Percentiles rank a stretch among this genome's conserved stretches.
phyloP scores from a whole-genome alignment of 2,888 invertebrate genomes.

The Gryllus longicercus region DNA sequence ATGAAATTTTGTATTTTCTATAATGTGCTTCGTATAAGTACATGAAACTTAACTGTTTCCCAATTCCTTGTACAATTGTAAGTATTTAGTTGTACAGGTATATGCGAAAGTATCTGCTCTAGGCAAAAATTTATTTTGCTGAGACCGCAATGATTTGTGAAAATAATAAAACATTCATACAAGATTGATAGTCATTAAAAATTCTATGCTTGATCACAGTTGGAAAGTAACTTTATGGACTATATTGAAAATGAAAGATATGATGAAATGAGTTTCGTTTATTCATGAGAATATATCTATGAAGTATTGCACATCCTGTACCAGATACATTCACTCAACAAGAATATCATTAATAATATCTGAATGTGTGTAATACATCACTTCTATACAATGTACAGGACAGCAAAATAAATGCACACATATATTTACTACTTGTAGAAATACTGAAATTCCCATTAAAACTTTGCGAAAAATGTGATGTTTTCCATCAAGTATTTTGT shows the following conservation, averaged over 20 bases:
- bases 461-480: background rate
- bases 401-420: slow-evolving; percentile 11
- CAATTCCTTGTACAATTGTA: background rate
- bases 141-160: slow-evolving; percentile 1
- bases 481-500: background rate
- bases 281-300: slow-evolving; percentile 19
- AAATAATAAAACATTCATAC: slow-evolving; percentile 8
- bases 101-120: slow-evolving; percentile 2
- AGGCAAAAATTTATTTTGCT: background rate
- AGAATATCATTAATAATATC: background rate
- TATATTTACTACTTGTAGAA: background rate
- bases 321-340: background rate
- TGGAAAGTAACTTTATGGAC: slow-evolving; percentile 20
- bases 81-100: background rate
- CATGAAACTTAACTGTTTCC: background rate
- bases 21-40: background rate
- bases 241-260: slow-evolving; percentile 19
- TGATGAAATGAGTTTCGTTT: slow-evolving; percentile 6
- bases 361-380: background rate
- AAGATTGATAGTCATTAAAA: slow-evolving; percentile 17
- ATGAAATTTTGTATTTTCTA: background rate
- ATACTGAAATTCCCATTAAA: slow-evolving; percentile 5
- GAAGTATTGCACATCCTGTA: slow-evolving; percentile 4
- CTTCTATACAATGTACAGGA: background rate
- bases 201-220: slow-evolving; percentile 17